phyloP scores from a whole-genome alignment of 2,113 vertebrate genomes.

The Rattus rattus region DNA sequence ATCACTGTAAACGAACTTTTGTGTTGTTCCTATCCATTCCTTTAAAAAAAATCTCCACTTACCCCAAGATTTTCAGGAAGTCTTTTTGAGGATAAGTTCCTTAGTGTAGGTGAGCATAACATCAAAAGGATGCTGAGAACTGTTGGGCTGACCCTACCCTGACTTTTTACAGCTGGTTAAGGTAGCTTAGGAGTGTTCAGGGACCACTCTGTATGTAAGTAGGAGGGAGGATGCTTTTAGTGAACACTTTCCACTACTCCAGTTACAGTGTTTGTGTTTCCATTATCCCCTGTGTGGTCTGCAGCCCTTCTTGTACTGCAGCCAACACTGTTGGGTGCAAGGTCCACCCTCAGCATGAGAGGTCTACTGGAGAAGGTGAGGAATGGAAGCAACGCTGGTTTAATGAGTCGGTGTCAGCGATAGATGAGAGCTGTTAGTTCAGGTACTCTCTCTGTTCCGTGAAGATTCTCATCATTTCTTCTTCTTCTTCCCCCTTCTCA shows the following conservation, averaged over 20 bases:
- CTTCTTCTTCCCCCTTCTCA: too few species aligned
- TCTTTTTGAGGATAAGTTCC: neutral
- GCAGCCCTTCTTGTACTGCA: constrained; percentile 99
- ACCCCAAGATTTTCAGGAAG: neutral
- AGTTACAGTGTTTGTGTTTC: constrained; percentile 99
- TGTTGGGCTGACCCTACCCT: neutral
- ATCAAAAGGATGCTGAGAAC: neutral
- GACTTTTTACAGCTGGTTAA: neutral
- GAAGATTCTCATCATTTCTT: too few species aligned
- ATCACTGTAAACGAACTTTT: neutral
- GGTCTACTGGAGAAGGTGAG: too few species aligned
- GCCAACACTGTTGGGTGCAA: constrained; percentile 92
- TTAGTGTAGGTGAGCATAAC: neutral
- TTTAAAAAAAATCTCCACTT: neutral
- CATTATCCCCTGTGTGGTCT: constrained; percentile 97
- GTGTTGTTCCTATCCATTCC: neutral
- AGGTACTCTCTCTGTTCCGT: too few species aligned
- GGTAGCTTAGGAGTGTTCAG: constrained; percentile 77
- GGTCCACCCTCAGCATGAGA: too few species aligned
- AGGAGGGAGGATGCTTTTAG: constrained; percentile 91
- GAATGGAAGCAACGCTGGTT: too few species aligned
- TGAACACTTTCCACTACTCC: constrained; percentile 99
- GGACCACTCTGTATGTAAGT: constrained; percentile 89
- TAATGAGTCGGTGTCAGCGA: too few species aligned
- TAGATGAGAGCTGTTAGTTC: too few species aligned